Percentiles rank a stretch among this genome's conserved stretches.
These are phyloP conservation scores for Semibalanus balanoides DNA, from an alignment of 1,140 invertebrate genomes.

Conservation along the genomic window DNA sequence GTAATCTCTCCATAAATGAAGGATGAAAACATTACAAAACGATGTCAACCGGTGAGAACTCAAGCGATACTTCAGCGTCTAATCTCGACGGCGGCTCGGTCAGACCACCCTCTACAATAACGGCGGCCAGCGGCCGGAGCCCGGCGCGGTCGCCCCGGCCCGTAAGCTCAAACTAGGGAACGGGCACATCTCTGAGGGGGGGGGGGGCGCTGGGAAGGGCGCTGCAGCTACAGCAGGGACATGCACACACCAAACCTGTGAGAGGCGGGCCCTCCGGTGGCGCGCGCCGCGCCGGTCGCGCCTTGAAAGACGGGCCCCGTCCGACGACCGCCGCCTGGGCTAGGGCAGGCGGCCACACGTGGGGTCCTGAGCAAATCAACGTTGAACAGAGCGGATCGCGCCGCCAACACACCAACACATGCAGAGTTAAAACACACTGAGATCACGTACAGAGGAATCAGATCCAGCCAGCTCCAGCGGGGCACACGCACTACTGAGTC, in stretches of 20 bases:
- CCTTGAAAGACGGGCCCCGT: background rate
- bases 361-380: slow-evolving; percentile 1
- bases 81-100: background rate
- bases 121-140: too few relatives aligned
- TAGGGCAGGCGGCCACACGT: background rate
- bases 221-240: background rate
- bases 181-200: background rate
- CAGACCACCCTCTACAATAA: background rate
- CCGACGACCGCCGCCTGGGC: too few relatives aligned
- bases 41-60: background rate
- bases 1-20: slow-evolving; percentile 1
- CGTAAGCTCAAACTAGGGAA: background rate
- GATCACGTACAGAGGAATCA: background rate
- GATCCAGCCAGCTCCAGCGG: background rate
- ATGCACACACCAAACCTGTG: background rate
- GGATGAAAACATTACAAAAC: slow-evolving; percentile 2
- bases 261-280: background rate
- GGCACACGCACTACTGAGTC: background rate
- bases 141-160: too few relatives aligned
- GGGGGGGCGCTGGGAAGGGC: too few relatives aligned
- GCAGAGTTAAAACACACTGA: background rate
- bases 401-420: background rate
- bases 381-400: background rate
- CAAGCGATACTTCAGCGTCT: background rate
- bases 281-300: too few relatives aligned